Evolutionary conservation across 2,888 invertebrate genomes (phyloP).

Genomic region (Scrobipalpa atriplicella): DNA sequence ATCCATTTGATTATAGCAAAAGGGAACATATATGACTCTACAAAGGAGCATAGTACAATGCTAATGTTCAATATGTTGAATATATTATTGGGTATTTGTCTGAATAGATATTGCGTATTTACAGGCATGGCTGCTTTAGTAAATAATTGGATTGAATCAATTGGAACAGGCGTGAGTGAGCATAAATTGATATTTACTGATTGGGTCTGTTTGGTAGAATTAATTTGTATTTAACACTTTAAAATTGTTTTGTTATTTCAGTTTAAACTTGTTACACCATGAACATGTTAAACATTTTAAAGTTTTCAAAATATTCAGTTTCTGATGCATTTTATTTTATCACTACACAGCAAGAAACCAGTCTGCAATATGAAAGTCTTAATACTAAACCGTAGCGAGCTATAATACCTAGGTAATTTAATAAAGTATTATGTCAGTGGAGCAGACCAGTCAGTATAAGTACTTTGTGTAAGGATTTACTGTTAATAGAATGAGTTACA

Average conservation of each 20-base stretch:
- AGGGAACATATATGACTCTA: constrained; percentile 58
- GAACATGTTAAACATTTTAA: background rate
- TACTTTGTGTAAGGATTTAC: constrained; percentile 20
- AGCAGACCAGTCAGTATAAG: constrained; percentile 8
- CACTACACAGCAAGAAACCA: background rate
- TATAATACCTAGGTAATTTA: constrained; percentile 24
- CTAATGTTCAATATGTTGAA: constrained; percentile 46
- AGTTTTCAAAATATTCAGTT: background rate
- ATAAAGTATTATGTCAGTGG: constrained; percentile 27
- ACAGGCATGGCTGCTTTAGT: background rate
- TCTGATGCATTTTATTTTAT: background rate
- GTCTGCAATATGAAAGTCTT: background rate
- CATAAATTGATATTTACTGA: too few relatives aligned
- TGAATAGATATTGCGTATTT: constrained; percentile 9
- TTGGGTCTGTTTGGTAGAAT: too few relatives aligned
- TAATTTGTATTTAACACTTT: too few relatives aligned
- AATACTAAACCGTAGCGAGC: background rate
- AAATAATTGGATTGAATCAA: background rate
- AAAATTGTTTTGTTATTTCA: background rate
- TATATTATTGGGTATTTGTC: constrained; percentile 1
- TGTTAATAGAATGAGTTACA: constrained; percentile 16
- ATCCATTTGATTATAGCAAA: constrained; percentile 59
- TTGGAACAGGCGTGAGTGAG: too few relatives aligned
- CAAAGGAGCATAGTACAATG: constrained; percentile 51
- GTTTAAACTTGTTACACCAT: background rate